phyloP scores from a whole-genome alignment of 2,888 invertebrate genomes.

The Andrena chrysosceles region DNA sequence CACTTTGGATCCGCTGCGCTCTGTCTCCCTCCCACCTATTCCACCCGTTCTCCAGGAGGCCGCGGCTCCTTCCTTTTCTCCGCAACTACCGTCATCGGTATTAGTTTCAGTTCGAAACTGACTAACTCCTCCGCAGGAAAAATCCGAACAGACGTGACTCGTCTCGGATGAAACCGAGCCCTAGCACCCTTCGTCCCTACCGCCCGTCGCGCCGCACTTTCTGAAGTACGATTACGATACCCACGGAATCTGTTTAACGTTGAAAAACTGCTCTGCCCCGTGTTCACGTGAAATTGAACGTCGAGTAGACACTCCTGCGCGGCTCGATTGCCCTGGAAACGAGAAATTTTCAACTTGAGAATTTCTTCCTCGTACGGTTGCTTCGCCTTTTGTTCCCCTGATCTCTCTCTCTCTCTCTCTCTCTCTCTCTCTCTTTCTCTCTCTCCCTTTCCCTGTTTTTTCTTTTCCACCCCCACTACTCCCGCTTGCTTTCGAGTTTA shows the following conservation, averaged over 20 bases:
- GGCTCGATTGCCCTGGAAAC: conserved; percentile 19
- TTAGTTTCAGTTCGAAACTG: conserved; percentile 68
- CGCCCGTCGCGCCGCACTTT: conserved; percentile 17
- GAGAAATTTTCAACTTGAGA: conserved; percentile 22
- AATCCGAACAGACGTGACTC: conserved; percentile 64
- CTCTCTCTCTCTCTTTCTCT: background rate
- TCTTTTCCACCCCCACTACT: too few relatives aligned
- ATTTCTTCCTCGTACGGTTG: background rate
- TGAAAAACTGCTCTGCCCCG: background rate
- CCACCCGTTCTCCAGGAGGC: conserved; percentile 2
- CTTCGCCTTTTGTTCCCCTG: conserved; percentile 1
- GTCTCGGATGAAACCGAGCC: conserved; percentile 59
- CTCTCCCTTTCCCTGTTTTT: background rate
- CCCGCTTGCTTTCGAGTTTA: background rate
- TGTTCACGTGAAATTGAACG: conserved; percentile 54
- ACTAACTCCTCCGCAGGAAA: conserved; percentile 56
- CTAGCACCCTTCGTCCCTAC: conserved; percentile 3
- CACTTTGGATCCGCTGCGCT: conserved; percentile 59
- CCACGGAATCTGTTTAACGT: conserved; percentile 46
- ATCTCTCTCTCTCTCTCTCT: background rate
- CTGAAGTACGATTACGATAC: conserved; percentile 59
- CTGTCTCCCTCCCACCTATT: conserved; percentile 3
- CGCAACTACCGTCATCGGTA: conserved; percentile 51
- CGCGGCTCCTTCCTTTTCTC: conserved; percentile 27
- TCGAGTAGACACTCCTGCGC: conserved; percentile 39